phyloP scores from a whole-genome alignment of 2,797 vertebrate genomes.

The Spondyliosoma cantharus region DNA sequence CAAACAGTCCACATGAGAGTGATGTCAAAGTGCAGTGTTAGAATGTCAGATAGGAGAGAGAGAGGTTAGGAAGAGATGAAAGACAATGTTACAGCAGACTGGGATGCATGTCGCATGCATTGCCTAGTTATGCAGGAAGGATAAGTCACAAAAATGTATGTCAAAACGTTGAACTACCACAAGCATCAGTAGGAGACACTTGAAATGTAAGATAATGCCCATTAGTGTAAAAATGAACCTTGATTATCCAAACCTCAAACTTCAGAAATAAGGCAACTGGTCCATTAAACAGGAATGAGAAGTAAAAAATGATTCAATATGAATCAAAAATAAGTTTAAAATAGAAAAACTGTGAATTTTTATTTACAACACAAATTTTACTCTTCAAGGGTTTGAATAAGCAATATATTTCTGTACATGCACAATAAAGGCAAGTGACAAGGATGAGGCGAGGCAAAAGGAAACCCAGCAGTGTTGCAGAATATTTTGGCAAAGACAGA shows the following conservation, averaged over 20 bases:
- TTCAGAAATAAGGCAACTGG: background rate
- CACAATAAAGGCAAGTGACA: slow-evolving; percentile 3
- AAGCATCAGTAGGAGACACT: slow-evolving; percentile 2
- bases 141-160: slow-evolving; percentile 12
- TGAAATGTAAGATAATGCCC: slow-evolving; percentile 25
- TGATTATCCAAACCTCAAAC: slow-evolving; percentile 63
- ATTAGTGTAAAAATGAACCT: slow-evolving; percentile 4
- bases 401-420: slow-evolving; percentile 28
- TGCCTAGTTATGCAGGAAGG: slow-evolving; percentile 13
- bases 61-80: slow-evolving; percentile 18
- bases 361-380: background rate
- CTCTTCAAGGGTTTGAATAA: slow-evolving; percentile 51
- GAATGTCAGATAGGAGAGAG: slow-evolving; percentile 22
- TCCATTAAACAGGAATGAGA: slow-evolving; percentile 3
- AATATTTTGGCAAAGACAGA: slow-evolving; percentile 25
- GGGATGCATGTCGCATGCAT: slow-evolving; percentile 45
- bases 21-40: slow-evolving; percentile 25
- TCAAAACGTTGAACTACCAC: slow-evolving; percentile 4
- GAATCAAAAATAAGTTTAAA: background rate
- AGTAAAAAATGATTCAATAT: background rate
- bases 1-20: slow-evolving; percentile 49
- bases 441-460: slow-evolving; percentile 16
- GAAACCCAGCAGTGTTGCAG: slow-evolving; percentile 22
- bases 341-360: background rate
- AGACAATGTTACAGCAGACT: slow-evolving; percentile 1